Evolutionary conservation across 2,113 vertebrate species (phyloP).

Genomic region (Myiozetetes cayanensis): DNA sequence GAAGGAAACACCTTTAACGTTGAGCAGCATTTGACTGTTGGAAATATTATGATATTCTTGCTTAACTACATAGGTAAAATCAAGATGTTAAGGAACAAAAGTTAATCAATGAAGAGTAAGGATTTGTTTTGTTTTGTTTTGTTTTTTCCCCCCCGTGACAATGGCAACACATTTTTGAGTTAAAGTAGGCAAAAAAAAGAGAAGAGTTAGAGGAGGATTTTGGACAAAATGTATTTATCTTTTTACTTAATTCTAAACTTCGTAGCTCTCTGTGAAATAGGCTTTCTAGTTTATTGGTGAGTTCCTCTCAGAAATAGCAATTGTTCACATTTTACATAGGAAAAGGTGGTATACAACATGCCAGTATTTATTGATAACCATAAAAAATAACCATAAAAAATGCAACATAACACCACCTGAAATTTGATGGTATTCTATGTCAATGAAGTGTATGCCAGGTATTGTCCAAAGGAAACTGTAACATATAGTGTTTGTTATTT

Average conservation of each 20-base stretch:
- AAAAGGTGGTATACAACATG: not conserved
- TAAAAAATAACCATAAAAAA: not conserved
- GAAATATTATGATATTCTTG: not conserved
- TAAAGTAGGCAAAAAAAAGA: not conserved
- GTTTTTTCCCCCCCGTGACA: not conserved
- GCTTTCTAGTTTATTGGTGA: not conserved
- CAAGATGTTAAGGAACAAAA: not conserved
- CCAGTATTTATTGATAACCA: not conserved
- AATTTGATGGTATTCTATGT: not conserved
- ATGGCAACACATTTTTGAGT: not conserved
- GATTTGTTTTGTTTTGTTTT: too few species aligned
- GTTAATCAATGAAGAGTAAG: not conserved
- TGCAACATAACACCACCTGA: not conserved
- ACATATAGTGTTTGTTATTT: not conserved
- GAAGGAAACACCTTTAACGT: not conserved
- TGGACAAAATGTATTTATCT: not conserved
- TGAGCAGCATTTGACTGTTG: not conserved
- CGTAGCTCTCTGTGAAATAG: not conserved
- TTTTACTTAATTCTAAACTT: not conserved
- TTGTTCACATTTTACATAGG: not conserved
- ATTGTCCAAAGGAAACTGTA: not conserved
- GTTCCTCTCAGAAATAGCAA: not conserved
- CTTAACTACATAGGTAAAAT: not conserved
- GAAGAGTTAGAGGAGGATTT: not conserved
- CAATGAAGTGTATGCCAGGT: not conserved